Base-by-base conservation (phyloP, 2,797 vertebrate species). In the Dromococcyx pavoninus region DNA sequence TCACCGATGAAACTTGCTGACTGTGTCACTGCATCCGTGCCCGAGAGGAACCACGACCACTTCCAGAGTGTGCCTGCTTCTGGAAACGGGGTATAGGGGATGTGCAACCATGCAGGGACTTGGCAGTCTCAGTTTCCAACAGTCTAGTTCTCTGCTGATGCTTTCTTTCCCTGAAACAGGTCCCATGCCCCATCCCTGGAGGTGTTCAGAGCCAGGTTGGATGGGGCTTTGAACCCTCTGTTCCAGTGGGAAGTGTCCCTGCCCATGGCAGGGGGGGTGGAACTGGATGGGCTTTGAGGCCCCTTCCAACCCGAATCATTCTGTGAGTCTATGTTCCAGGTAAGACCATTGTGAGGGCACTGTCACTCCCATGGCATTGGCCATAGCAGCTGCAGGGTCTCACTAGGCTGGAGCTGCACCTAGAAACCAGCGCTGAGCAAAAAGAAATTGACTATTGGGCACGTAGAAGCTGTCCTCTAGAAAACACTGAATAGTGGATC, bases 391-490 rank as follows among this genome's bases (percentile, higher is more conserved):
- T n/a, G 57, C 51, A 48, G 11, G 17, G 19, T 73, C 73, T 32
- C 10, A 10, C 18, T 30, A 43, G 30, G 15, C 23, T 28, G 24
- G n/a, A 71, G 33, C 32, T 57, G 28, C 46, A n/a, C 48, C 54
- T 21, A 24, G 58, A 83, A 71, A 19, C 14, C 17, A 37, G 64
- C 57, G 12, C 0, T 58, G 32, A 28, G 58, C 30, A 27, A 46
- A 54, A 17, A 86, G 11, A 15, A 32, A 14, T 18, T 7, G 5
- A 4, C 15, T 7, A 1, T 0, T n/a, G 24, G 37, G 9, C 48
- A 27, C 7, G 2, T 3, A 41, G 58, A 15, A 39, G 27, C 14
- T 0, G 0, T 30, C 30, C 21, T 23, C 22, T 11, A 15, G 24
- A 3, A 37, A 43, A 4, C 18, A 5, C 13, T 27, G 35, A 51